Evolutionary conservation across 2,888 invertebrate genomes (phyloP).

Genomic region (Azorinus chamasolen): DNA sequence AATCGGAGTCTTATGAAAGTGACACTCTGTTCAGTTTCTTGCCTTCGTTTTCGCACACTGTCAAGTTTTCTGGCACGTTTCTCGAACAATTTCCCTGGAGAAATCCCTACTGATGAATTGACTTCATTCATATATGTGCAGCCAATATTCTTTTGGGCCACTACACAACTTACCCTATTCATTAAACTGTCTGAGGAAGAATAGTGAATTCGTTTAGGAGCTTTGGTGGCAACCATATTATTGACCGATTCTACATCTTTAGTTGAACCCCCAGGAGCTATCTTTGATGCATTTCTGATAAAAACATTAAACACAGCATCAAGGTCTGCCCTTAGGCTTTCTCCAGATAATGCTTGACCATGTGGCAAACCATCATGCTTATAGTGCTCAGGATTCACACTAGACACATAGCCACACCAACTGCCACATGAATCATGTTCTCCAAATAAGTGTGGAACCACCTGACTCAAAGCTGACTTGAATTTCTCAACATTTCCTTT

Average conservation of each 20-base stretch:
- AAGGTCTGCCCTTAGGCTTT: conserved; percentile 9
- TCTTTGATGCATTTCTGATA: conserved; percentile 28
- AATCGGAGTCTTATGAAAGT: not conserved
- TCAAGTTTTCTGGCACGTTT: conserved; percentile 1
- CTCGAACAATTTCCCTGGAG: conserved; percentile 11
- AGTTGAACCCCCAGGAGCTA: conserved; percentile 43
- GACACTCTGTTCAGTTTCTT: too few relatives aligned
- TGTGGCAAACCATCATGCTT: too few relatives aligned
- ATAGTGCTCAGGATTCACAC: conserved; percentile 1
- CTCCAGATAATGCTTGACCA: conserved; percentile 28
- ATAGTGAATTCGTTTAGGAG: conserved; percentile 25
- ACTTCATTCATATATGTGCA: conserved; percentile 10
- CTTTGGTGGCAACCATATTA: conserved; percentile 26
- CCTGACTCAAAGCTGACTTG: not conserved
- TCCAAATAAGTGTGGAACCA: conserved; percentile 31
- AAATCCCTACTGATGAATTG: conserved; percentile 9
- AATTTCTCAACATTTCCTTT: conserved; percentile 15
- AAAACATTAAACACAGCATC: conserved; percentile 18
- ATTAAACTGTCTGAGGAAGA: conserved; percentile 7
- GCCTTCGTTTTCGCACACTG: conserved; percentile 6
- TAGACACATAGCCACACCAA: conserved; percentile 11
- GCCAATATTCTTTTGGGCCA: conserved; percentile 25
- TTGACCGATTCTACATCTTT: conserved; percentile 29
- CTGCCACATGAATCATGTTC: conserved; percentile 19
- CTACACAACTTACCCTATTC: conserved; percentile 21